Base-by-base conservation (phyloP, 2,797 vertebrate species). In the Urosaurus nigricauda region DNA sequence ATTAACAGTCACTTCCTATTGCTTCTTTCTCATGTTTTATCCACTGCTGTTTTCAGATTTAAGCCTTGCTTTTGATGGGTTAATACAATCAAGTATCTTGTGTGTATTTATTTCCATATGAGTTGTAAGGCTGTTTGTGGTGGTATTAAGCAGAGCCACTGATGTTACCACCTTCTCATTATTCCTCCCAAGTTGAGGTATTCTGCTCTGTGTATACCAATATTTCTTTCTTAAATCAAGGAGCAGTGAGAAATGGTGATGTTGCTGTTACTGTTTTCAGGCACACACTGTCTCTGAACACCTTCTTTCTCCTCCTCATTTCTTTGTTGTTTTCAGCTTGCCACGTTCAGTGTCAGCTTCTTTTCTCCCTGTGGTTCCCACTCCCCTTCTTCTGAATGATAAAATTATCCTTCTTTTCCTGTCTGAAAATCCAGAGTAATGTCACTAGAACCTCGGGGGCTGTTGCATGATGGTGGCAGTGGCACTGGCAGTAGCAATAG, bases 341-440 rank as follows among this genome's bases (percentile, higher is more conserved):
- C 32, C 85, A 82, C 84, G 35, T 93, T 94, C 71, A 74, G 0
- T 83, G 29, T 13, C 58, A 92, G 14, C 2, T 6, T 77, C 82
- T 88, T 90, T 87, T 75, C 92, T 89, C 91, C 35, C 0, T 83
- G 0, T 19, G 8, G 13, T 68, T 24, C 1, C 16, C 2, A 0
- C 35, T 1, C 58, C 3, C 8, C 19, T 14, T 29, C 68, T 19
- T 88, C 65, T 77, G 3, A 63, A 89, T 94, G 68, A 87, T 83
- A 94, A 92, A 94, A 94, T 92, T 92, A 84, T 91, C 77, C 88
- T 85, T 93, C 63, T 4, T 60, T 91, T 92, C 89, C 92, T 95
- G 81, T 86, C 85, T 94, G 87, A 56, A 86, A 93, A 95, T 51
- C 81, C 74, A 91, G 40, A 89, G 53, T 95, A 90, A 92, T 94